Evolutionary conservation across 1,140 invertebrate genomes (phyloP), one percentile per base, ranked within the genome.

Genomic region (Ladona fulva): DNA sequence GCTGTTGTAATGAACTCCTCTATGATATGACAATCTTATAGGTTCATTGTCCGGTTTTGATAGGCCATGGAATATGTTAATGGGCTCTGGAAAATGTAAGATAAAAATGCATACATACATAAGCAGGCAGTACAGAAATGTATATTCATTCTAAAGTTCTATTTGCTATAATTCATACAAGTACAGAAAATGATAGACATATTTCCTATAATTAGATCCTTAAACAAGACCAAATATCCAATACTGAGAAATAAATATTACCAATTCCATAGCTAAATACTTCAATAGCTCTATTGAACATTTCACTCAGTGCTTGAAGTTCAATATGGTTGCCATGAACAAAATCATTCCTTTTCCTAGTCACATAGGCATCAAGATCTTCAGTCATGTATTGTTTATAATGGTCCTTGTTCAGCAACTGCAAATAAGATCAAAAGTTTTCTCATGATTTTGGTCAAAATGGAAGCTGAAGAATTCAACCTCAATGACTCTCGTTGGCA

Each of bases 341-440:
- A 84, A 91, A 90, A 79, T 92, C 91, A 78, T 89, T 86, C 11
- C 93, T 86, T 86, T 95, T 95, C 24, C 95, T 87, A 82, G 90
- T 90, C 19, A 97, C 89, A 82, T 97, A 97, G 24, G 90, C 92
- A 76, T 90, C 91, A 84, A 97, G 96, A 86, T 97, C 94, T 85
- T 97, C 96, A 1, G 95, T 97, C 22, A 97, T 91, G 87, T 96
- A 97, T 81, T 95, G 93, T n/a, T 92, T 93, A 86, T 95, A 97
- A 82, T 95, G 95, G 84, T 97, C 96, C 74, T 89, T 87, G 86
- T 97, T 97, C 82, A 94, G 92, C 29, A 89, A 88, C 91, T 92
- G 80, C 22, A 83, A 82, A 76, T 85, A 84, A 81, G n/a, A n/a
- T n/a, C n/a, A n/a, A 75, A 37, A 37, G 1, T 37, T 37, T 37